Conservation (phyloP, 53 echinoderm and acorn worm genomes). For the Hippasteria phrygiana region DNA sequence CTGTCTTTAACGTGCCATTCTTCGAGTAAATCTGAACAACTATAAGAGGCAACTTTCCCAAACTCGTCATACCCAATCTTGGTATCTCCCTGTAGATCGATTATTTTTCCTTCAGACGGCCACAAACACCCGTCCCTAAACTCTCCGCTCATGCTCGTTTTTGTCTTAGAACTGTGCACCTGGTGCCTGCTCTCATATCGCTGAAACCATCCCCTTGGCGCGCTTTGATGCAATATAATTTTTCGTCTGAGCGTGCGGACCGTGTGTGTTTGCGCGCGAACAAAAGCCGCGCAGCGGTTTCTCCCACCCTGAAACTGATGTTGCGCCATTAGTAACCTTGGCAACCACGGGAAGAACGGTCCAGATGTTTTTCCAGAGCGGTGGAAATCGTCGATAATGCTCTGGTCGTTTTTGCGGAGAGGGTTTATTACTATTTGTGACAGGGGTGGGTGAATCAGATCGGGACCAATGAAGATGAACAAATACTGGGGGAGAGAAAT, state of each 20-base stretch:
- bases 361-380: slow-evolving; percentile 76
- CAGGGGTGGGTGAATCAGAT: too few species aligned
- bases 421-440: not conserved
- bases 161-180: too few species aligned
- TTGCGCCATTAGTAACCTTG: slow-evolving; percentile 86
- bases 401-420: not conserved
- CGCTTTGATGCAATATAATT: slow-evolving; percentile 41
- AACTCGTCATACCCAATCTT: too few species aligned
- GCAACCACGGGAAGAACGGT: slow-evolving; percentile 70
- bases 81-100: too few species aligned
- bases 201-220: not conserved
- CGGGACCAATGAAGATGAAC: not conserved
- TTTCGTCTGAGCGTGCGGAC: slow-evolving; percentile 12
- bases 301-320: slow-evolving; percentile 27
- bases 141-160: too few species aligned
- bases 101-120: too few species aligned
- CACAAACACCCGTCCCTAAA: too few species aligned
- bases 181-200: not conserved
- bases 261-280: not conserved
- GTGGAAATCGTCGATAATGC: not conserved
- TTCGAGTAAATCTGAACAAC: too few species aligned
- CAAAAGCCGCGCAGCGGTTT: not conserved
- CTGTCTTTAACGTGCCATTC: too few species aligned
- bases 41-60: too few species aligned
- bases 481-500: not conserved